phyloP scores from a whole-genome alignment of 2,888 invertebrate species.

The Caenorhabditis sp. region DNA sequence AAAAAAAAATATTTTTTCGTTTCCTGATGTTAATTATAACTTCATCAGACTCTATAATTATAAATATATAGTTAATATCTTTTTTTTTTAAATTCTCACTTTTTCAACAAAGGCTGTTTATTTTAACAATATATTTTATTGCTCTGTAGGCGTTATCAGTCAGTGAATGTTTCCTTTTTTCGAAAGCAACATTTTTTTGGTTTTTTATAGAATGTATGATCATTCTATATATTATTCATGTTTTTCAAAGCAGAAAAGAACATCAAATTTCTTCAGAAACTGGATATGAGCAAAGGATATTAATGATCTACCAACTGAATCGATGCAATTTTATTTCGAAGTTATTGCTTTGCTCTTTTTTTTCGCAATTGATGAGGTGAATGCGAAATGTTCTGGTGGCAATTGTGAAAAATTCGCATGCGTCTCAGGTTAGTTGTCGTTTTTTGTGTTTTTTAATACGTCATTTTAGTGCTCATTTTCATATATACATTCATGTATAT shows the following conservation, averaged over 20 bases:
- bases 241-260: not conserved
- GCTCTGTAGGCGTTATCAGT: not conserved
- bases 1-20: not conserved
- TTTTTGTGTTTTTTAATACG: not conserved
- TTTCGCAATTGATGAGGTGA: not conserved
- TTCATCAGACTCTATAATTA: not conserved
- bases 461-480: not conserved
- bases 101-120: constrained; percentile 7
- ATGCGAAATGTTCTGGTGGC: constrained; percentile 16
- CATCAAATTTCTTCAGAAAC: not conserved
- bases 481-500: not conserved
- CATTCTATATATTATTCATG: not conserved
- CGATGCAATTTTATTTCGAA: not conserved
- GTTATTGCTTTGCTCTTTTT: not conserved
- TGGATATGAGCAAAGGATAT: constrained; percentile 1
- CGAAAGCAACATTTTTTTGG: not conserved
- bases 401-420: constrained; percentile 36
- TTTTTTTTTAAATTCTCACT: constrained; percentile 4
- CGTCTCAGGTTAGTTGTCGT: constrained; percentile 22
- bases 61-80: not conserved
- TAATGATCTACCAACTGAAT: constrained; percentile 4
- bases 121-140: not conserved
- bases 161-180: not conserved
- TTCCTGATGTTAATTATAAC: constrained; percentile 1
- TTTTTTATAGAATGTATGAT: not conserved